These are phyloP conservation scores for Echinops telfairi DNA, from an alignment of 2,113 vertebrate genomes.

Conservation along the genomic window DNA sequence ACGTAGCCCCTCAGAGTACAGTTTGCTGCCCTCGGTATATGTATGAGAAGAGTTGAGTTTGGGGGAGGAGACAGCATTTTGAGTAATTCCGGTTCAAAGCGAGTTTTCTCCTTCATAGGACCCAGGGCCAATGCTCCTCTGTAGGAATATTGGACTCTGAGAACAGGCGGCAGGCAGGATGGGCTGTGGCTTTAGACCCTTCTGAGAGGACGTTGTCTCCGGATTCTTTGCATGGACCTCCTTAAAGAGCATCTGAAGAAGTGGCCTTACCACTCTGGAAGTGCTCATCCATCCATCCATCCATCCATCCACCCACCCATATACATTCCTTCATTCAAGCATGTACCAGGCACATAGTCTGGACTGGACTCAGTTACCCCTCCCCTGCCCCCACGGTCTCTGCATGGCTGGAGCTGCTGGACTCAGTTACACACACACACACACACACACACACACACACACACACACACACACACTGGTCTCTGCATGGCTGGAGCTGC, in stretches of 20 bases:
- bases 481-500: neutral
- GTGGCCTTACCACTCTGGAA: neutral
- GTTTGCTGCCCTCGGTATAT: neutral
- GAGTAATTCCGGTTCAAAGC: conserved; percentile 1
- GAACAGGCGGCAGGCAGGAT: neutral
- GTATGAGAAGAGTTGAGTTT: neutral
- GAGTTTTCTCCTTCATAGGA: neutral
- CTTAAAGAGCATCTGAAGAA: neutral
- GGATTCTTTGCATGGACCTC: neutral
- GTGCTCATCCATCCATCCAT: no score
- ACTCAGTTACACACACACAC: no score
- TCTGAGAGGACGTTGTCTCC: accelerated
- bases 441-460: no score
- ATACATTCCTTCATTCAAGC: neutral
- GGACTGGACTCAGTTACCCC: accelerated
- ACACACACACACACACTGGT: no score
- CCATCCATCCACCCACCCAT: neutral
- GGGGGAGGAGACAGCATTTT: neutral
- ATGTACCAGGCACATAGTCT: accelerated
- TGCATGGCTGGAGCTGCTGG: neutral
- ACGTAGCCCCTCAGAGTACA: neutral
- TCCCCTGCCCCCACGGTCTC: neutral
- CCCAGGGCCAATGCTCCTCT: neutral
- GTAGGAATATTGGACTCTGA: neutral
- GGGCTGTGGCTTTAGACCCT: neutral